These are phyloP conservation scores for Catostomus latipinnis DNA, from an alignment of 2,797 vertebrate species.

Conservation along the genomic window DNA sequence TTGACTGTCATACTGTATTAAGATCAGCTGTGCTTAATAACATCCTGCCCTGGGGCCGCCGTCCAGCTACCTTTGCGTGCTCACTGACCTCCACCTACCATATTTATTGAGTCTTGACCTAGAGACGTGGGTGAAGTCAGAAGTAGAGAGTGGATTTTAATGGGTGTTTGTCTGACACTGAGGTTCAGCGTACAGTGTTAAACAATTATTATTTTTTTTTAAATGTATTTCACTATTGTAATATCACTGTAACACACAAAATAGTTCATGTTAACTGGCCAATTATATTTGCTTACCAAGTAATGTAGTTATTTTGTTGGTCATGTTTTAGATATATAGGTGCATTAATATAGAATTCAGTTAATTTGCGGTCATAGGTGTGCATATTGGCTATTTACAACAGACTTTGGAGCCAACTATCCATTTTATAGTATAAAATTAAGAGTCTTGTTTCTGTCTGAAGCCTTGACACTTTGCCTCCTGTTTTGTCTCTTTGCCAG, in stretches of 20 bases:
- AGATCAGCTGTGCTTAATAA: conserved; percentile 60
- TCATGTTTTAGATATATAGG: too few species aligned
- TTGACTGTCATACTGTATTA: conserved; percentile 56
- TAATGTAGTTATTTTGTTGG: too few species aligned
- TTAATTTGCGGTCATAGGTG: too few species aligned
- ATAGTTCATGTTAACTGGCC: too few species aligned
- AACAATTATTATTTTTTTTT: background rate
- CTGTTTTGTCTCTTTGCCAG: background rate
- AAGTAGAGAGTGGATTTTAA: background rate
- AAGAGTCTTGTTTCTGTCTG: background rate
- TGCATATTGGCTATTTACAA: background rate
- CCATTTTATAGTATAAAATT: background rate
- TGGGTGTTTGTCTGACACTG: background rate
- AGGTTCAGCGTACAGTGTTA: background rate
- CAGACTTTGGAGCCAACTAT: background rate
- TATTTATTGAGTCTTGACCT: conserved; percentile 40
- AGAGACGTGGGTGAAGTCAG: conserved; percentile 4
- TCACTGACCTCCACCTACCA: conserved; percentile 39
- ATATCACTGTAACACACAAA: too few species aligned
- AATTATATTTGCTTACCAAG: too few species aligned
- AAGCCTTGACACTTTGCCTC: background rate
- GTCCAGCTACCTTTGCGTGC: conserved; percentile 43
- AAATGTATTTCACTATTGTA: too few species aligned
- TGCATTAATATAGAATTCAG: too few species aligned
- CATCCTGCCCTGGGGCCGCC: conserved; percentile 49